These are phyloP conservation scores for Excalfactoria chinensis DNA, from an alignment of 2,113 vertebrate genomes.

Conservation along the genomic window DNA sequence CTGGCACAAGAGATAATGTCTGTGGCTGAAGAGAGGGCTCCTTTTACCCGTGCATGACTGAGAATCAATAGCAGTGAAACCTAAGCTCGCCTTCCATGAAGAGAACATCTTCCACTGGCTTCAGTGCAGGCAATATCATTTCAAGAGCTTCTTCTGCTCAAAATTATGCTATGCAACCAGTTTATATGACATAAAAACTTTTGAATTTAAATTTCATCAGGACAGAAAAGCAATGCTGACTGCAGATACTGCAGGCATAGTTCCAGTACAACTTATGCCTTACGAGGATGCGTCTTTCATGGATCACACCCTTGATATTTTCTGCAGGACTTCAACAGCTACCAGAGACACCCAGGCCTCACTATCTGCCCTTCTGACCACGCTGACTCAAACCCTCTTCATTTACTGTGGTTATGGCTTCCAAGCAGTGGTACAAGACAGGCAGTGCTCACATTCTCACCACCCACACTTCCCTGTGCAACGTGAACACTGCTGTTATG, in stretches of 20 bases:
- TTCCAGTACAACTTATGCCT: not conserved
- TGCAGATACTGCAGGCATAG: not conserved
- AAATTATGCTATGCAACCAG: not conserved
- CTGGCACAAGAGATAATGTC: not conserved
- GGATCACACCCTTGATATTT: not conserved
- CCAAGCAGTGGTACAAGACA: not conserved
- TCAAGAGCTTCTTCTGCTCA: not conserved
- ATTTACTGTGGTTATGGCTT: not conserved
- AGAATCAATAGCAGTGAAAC: conserved; percentile 29
- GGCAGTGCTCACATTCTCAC: fast-evolving
- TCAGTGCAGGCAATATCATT: not conserved
- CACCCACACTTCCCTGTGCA: not conserved
- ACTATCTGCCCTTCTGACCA: not conserved
- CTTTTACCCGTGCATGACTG: not conserved
- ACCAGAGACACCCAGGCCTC: not conserved
- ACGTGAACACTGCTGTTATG: fast-evolving
- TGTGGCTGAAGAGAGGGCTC: conserved; percentile 19
- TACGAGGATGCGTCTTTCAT: not conserved
- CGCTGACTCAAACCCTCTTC: not conserved
- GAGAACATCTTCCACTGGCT: not conserved
- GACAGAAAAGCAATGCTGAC: not conserved
- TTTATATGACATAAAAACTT: not conserved
- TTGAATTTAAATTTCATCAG: not conserved
- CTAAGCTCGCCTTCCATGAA: not conserved
- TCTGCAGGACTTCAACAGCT: not conserved